These are phyloP conservation scores for Eilema sororculum DNA, from an alignment of 2,888 invertebrate genomes.

Conservation along the genomic window DNA sequence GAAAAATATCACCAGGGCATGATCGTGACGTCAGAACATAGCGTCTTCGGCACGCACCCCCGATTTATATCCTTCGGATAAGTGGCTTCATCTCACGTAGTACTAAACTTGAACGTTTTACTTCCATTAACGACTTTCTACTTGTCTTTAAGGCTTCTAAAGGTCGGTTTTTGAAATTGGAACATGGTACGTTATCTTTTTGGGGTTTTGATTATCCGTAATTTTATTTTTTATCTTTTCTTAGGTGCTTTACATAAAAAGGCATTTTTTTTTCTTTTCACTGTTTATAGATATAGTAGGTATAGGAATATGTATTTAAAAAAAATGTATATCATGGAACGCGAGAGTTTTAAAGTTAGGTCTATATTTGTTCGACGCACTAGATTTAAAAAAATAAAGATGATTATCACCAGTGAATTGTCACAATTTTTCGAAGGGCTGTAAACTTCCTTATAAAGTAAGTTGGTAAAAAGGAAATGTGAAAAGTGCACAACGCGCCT, in stretches of 20 bases:
- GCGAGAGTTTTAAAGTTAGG: too few species aligned
- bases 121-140: conserved; percentile 12
- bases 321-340: too few species aligned
- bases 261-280: too few species aligned
- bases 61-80: conserved; percentile 55
- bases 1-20: conserved; percentile 12
- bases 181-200: not conserved
- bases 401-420: too few species aligned
- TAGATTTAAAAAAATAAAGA: too few species aligned
- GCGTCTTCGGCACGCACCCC: conserved; percentile 49
- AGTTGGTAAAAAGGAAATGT: too few species aligned
- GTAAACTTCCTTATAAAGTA: too few species aligned
- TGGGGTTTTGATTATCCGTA: not conserved
- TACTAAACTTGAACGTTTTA: conserved; percentile 18
- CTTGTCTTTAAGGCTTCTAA: not conserved
- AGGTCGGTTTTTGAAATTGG: not conserved
- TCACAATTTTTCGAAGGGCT: too few species aligned
- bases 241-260: not conserved
- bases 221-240: not conserved
- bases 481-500: too few species aligned
- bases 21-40: conserved; percentile 17
- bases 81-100: conserved; percentile 48
- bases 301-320: too few species aligned
- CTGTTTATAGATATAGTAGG: too few species aligned
- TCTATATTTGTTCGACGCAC: too few species aligned